A percentile compares a stretch with the other conserved stretches of the same genome.
These are phyloP conservation scores for Salvelinus sp. DNA, from an alignment of 2,113 vertebrate species.

Conservation along the genomic window DNA sequence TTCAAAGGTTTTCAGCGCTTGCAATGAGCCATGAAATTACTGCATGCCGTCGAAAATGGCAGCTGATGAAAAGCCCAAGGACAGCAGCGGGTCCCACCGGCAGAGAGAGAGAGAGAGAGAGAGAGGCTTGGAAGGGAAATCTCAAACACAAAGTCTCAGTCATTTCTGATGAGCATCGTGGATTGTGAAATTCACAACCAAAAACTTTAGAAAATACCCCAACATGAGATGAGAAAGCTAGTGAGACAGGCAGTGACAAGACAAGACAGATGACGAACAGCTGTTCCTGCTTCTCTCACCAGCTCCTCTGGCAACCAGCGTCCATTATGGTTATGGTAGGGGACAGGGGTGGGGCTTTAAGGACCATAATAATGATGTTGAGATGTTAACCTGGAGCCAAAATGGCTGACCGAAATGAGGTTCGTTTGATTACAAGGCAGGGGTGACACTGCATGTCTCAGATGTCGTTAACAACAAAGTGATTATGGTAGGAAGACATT, in stretches of 20 bases:
- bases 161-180: constrained; percentile 97
- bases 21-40: constrained; percentile 99
- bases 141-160: constrained; percentile 94
- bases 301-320: constrained; percentile 12
- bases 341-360: constrained; percentile 49
- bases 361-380: constrained; percentile 63
- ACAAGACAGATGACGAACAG: constrained; percentile 59
- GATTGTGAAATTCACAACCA: constrained; percentile 93
- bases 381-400: constrained; percentile 67
- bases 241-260: constrained; percentile 51
- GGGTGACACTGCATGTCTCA: constrained; percentile 60
- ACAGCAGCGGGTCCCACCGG: constrained; percentile 94
- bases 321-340: constrained; percentile 28
- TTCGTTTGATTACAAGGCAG: constrained; percentile 71
- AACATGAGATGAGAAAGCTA: constrained; percentile 43
- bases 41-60: constrained; percentile 99
- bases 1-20: constrained; percentile 99
- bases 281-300: constrained; percentile 42
- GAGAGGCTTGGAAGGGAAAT: constrained; percentile 93
- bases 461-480: constrained; percentile 66
- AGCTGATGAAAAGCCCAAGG: constrained; percentile 99
- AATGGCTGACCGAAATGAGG: constrained; percentile 67
- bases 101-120: constrained; percentile 70
- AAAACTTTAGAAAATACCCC: constrained; percentile 81
- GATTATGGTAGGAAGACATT: constrained; percentile 51